These are phyloP conservation scores for Sylvilagus bachmani DNA, from an alignment of 2,113 vertebrate genomes.

Conservation along the genomic window DNA sequence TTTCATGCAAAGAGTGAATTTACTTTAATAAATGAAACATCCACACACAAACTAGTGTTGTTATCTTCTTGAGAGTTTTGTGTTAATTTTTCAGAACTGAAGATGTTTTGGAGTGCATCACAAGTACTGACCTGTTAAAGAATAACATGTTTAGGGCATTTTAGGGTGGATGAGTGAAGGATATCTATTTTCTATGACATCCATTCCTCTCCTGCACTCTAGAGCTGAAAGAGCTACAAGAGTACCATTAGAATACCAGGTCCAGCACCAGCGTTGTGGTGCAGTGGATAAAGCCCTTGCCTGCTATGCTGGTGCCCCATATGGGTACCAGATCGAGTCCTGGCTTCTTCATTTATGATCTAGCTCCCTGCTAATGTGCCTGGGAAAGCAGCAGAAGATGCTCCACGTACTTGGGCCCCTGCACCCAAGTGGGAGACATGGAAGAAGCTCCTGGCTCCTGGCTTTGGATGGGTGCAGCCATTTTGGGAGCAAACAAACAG, in stretches of 20 bases:
- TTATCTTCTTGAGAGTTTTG: background rate
- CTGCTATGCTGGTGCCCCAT: too few species aligned
- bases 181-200: background rate
- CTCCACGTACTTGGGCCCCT: too few species aligned
- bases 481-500: too few species aligned
- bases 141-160: background rate
- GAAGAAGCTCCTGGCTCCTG: too few species aligned
- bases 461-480: too few species aligned
- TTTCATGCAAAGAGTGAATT: conserved; percentile 54
- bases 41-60: background rate
- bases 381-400: too few species aligned
- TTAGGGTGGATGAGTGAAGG: background rate
- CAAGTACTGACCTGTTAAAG: background rate
- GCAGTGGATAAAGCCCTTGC: too few species aligned
- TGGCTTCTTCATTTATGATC: too few species aligned
- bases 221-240: background rate
- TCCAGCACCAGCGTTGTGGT: too few species aligned
- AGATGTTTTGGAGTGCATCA: background rate
- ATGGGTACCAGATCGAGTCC: too few species aligned
- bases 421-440: too few species aligned
- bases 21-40: conserved; percentile 71
- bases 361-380: too few species aligned
- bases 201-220: background rate
- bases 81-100: conserved; percentile 39
- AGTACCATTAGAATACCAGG: background rate